Percentiles rank a stretch among this genome's conserved stretches.
These are phyloP conservation scores for Fringilla coelebs DNA, from an alignment of 2,797 vertebrate genomes.

Conservation along the genomic window DNA sequence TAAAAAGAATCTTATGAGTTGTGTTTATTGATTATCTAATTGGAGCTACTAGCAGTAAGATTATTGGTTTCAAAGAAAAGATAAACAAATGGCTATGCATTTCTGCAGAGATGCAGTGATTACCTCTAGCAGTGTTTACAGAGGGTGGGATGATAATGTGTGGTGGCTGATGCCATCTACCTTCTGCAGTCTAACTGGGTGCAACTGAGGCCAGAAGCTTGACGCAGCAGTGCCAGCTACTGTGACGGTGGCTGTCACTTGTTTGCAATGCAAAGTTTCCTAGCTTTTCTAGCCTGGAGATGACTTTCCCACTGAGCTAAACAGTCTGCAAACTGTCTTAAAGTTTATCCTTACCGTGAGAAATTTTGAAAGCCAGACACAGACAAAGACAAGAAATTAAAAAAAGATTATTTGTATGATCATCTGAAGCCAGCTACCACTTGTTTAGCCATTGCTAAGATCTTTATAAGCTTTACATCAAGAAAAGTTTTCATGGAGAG, in stretches of 20 bases:
- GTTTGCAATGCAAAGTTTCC: not conserved
- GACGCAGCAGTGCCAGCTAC: not conserved
- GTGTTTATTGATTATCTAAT: not conserved
- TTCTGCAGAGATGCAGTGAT: not conserved
- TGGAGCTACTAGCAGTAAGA: not conserved
- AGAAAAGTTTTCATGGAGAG: not conserved
- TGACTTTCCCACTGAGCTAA: not conserved
- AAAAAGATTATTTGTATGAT: not conserved
- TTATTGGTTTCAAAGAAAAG: not conserved
- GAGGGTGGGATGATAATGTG: not conserved
- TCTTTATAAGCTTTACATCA: not conserved
- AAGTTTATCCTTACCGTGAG: not conserved
- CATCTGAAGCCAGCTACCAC: not conserved
- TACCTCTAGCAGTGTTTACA: not conserved
- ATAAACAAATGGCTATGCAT: not conserved
- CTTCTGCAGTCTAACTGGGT: not conserved
- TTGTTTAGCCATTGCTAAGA: not conserved
- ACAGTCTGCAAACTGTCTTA: not conserved
- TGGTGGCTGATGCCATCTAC: not conserved
- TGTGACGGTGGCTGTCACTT: not conserved
- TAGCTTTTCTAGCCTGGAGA: not conserved
- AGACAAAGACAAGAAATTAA: not conserved
- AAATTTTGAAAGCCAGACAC: not conserved
- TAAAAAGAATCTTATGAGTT: not conserved
- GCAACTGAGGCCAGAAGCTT: not conserved